Evolutionary conservation across 2,797 vertebrate genomes (phyloP).

Genomic region (Paguma larvata): DNA sequence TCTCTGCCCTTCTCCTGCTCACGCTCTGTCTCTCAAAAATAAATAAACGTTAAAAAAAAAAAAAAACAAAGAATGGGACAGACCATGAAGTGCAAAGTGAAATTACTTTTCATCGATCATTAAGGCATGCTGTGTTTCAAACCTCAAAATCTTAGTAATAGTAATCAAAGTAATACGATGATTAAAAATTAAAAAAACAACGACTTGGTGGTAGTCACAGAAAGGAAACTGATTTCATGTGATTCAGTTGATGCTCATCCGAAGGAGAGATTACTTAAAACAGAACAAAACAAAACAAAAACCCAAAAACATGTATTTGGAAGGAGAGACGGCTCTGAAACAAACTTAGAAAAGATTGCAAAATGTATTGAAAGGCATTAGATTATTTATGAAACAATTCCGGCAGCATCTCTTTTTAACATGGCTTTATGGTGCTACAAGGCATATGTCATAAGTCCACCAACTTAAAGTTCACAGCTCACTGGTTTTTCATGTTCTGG

Average conservation of each 20-base stretch:
- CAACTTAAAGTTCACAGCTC: neutral
- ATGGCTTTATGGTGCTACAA: neutral
- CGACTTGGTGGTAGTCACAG: neutral
- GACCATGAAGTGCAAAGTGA: slow-evolving; percentile 27
- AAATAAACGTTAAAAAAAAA: too few relatives aligned
- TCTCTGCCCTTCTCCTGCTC: too few relatives aligned
- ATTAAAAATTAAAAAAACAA: neutral
- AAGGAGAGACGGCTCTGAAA: neutral
- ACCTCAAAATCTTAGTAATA: neutral
- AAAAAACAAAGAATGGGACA: slow-evolving; percentile 26
- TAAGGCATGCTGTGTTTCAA: slow-evolving; percentile 50
- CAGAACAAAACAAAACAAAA: neutral
- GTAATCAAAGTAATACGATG: slow-evolving; percentile 18
- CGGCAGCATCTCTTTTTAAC: neutral
- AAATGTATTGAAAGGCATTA: neutral
- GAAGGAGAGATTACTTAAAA: neutral
- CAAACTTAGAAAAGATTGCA: neutral
- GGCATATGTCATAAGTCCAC: neutral
- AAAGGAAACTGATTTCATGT: neutral
- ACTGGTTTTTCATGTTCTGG: neutral
- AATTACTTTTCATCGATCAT: slow-evolving; percentile 54
- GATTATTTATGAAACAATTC: neutral
- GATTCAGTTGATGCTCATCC: neutral
- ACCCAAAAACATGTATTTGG: neutral
- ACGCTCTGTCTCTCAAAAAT: too few relatives aligned